Percentiles rank a stretch among this genome's conserved stretches.
phyloP scores from a whole-genome alignment of 1,140 invertebrate genomes.

The Bathynomus jamesi region DNA sequence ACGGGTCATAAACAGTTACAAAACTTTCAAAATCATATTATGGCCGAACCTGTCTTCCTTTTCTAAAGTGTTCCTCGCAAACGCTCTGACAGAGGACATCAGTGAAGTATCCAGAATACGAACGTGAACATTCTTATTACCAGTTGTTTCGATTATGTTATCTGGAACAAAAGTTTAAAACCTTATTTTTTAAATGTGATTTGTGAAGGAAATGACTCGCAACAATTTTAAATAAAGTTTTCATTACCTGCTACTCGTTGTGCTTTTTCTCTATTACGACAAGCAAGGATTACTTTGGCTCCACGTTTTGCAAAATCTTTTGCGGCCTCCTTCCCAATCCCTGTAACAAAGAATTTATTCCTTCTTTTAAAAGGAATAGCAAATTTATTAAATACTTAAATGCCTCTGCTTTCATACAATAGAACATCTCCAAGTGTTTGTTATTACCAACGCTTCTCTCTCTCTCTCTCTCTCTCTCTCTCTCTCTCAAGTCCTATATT shows the following conservation, averaged over 20 bases:
- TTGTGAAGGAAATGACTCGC: no score
- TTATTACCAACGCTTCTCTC: no score
- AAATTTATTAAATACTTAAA: not conserved
- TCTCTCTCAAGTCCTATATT: no score
- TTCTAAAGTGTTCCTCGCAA: not conserved
- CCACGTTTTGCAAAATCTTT: conserved; percentile 44
- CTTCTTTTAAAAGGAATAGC: not conserved
- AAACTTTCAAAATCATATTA: no score
- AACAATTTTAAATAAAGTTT: no score
- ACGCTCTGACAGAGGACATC: not conserved
- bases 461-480: no score
- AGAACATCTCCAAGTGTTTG: not conserved
- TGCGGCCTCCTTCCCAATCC: conserved; percentile 51
- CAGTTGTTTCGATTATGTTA: not conserved
- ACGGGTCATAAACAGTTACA: no score
- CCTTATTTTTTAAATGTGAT: no score
- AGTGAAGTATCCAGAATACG: not conserved
- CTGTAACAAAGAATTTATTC: conserved; percentile 36
- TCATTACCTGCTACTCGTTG: conserved; percentile 39
- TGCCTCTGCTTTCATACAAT: not conserved
- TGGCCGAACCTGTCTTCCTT: no score
- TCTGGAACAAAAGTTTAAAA: not conserved
- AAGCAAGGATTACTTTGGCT: conserved; percentile 47
- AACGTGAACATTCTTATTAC: not conserved
- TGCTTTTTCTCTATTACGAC: conserved; percentile 43